A percentile compares a stretch with the other conserved stretches of the same genome.
These are phyloP conservation scores for Hymenopus coronatus DNA, from an alignment of 2,888 invertebrate species.

Conservation along the genomic window DNA sequence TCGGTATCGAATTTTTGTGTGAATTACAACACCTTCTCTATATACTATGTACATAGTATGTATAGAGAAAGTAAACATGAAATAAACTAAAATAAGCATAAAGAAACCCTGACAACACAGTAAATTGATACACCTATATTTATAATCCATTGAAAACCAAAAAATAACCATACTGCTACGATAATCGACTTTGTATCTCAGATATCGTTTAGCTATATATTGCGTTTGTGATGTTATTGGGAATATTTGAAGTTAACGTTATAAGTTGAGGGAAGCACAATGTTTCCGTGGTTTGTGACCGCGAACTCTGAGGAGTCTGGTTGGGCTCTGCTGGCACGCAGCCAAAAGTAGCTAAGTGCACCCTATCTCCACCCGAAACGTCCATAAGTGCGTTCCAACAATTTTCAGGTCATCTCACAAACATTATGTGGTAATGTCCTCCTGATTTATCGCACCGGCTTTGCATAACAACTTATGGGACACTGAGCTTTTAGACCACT, in stretches of 20 bases:
- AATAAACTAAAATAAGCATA: too few species aligned
- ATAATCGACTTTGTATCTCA: too few species aligned
- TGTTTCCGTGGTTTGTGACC: background rate
- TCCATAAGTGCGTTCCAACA: background rate
- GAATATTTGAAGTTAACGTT: background rate
- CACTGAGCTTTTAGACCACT: background rate
- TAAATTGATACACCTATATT: too few species aligned
- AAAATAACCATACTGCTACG: too few species aligned
- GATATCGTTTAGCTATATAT: too few species aligned
- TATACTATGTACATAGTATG: too few species aligned
- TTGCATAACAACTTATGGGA: background rate
- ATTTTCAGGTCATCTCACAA: background rate
- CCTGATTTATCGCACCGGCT: background rate
- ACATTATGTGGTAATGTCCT: background rate
- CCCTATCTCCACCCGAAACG: background rate
- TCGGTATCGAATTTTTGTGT: too few species aligned
- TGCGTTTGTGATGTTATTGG: background rate
- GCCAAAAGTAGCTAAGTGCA: background rate
- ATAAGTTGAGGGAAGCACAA: background rate
- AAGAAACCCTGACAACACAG: accelerated
- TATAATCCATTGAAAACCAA: too few species aligned
- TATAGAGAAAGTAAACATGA: too few species aligned
- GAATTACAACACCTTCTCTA: too few species aligned
- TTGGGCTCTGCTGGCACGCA: background rate
- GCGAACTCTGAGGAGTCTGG: background rate